Evolutionary conservation across 1,140 invertebrate genomes (phyloP), one percentile per base, ranked within the genome.

Genomic region (Laupala kohalensis): DNA sequence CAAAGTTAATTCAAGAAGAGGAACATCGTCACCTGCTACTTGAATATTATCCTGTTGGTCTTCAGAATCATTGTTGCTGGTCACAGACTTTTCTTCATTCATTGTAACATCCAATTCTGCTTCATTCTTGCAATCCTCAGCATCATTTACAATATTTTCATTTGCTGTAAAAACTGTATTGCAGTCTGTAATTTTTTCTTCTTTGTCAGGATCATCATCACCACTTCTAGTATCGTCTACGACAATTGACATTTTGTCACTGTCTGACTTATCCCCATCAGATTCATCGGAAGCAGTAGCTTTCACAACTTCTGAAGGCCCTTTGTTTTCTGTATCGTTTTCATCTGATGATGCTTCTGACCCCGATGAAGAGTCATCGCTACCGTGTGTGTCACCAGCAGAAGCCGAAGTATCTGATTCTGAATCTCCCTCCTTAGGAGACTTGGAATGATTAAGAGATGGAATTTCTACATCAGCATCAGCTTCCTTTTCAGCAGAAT

Each of bases 1-100:
- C 12, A 93, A 81, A 70, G 88, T 86, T n/a, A 93, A 77, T 78
- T 92, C 90, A 73, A 88, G 85, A 6, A 86, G 81, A 65, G 86
- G 83, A 25, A 90, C 79, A 69, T 90, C 88, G n/a, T 83, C 80
- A 13, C 84, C 83, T 5, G 88, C 88, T 27, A 88, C 75, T 13
- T 79, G 74, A 25, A 84, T 80, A 37, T 74, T 69, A 26, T 82
- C 80, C 37, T 75, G 19, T 65, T 64, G 12, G 5, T 74, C 73
- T 24, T 74, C 75, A 15, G 64, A 37, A 25, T 68, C 76, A 73
- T 74, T 71, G 25, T 37, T 70, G 23, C 73, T 68, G 62, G 28
- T 72, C n/a, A 73, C 63, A 69, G n/a, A 63, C 66, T 70, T 71
- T 68, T 62, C 27, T n/a, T 67, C 71, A 62, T 72, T 26, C 67